Evolutionary conservation across 2,888 invertebrate genomes (phyloP).

Genomic region (Andrena minutula): DNA sequence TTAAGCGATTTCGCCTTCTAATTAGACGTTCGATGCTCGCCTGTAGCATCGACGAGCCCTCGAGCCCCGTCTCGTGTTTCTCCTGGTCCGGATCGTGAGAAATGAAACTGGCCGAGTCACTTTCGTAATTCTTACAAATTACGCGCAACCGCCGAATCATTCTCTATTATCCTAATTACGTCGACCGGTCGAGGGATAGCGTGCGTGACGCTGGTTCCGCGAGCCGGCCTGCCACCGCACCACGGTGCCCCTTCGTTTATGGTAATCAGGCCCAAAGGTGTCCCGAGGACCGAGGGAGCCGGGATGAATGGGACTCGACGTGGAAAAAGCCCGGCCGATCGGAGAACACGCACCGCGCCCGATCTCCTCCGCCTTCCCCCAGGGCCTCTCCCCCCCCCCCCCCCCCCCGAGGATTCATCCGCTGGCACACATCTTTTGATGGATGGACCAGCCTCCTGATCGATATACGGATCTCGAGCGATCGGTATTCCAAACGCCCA

Average conservation of each 20-base stretch:
- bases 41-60: neutral
- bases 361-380: neutral
- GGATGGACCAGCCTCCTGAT: slow-evolving; percentile 14
- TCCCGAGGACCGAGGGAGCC: neutral
- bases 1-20: neutral
- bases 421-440: slow-evolving; percentile 36
- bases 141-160: slow-evolving; percentile 14
- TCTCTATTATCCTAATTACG: slow-evolving; percentile 48
- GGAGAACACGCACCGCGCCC: neutral
- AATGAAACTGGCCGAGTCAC: neutral
- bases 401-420: slow-evolving; percentile 17
- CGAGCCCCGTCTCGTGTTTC: too few species aligned
- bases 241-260: slow-evolving; percentile 22
- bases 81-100: slow-evolving; percentile 6
- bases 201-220: slow-evolving; percentile 4
- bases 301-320: slow-evolving; percentile 33
- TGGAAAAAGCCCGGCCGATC: neutral
- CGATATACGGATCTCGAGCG: slow-evolving; percentile 14
- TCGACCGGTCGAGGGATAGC: slow-evolving; percentile 7
- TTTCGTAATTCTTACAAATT: slow-evolving; percentile 5
- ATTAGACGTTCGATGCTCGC: slow-evolving; percentile 12
- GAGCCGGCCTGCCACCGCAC: neutral
- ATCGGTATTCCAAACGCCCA: neutral
- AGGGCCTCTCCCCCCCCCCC: neutral
- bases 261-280: slow-evolving; percentile 21